These are phyloP conservation scores for Dermatemys mawii DNA, from an alignment of 2,113 vertebrate genomes.

Conservation along the genomic window DNA sequence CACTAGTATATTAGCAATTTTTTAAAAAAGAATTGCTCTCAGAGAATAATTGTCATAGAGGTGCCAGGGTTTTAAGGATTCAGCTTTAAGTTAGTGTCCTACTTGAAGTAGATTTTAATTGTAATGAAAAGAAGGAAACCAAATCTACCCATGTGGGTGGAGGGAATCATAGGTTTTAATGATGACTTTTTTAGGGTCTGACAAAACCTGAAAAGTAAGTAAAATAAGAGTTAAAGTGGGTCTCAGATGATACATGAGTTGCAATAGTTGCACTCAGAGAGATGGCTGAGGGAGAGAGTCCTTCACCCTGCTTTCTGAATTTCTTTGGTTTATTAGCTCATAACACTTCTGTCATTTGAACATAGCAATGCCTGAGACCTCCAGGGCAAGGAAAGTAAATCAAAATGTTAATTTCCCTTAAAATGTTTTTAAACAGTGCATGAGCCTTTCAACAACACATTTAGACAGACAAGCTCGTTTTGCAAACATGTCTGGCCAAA, in stretches of 20 bases:
- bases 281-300: background rate
- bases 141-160: constrained; percentile 27
- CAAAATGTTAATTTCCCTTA: constrained; percentile 33
- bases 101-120: background rate
- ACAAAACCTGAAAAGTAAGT: background rate
- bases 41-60: constrained; percentile 20
- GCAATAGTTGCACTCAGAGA: background rate
- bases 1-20: constrained; percentile 72
- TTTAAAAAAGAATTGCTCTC: constrained; percentile 17
- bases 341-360: constrained; percentile 49
- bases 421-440: background rate
- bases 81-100: constrained; percentile 40
- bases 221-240: constrained; percentile 36
- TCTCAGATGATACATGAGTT: background rate
- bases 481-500: background rate
- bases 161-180: constrained; percentile 18
- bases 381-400: constrained; percentile 37
- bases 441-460: background rate
- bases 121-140: background rate
- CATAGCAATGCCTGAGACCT: constrained; percentile 9
- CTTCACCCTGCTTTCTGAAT: background rate
- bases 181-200: constrained; percentile 19
- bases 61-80: constrained; percentile 21
- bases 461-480: background rate
- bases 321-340: constrained; percentile 30